Base-by-base conservation (phyloP, 2,888 invertebrate genomes). In the Acrocera orbiculus region DNA sequence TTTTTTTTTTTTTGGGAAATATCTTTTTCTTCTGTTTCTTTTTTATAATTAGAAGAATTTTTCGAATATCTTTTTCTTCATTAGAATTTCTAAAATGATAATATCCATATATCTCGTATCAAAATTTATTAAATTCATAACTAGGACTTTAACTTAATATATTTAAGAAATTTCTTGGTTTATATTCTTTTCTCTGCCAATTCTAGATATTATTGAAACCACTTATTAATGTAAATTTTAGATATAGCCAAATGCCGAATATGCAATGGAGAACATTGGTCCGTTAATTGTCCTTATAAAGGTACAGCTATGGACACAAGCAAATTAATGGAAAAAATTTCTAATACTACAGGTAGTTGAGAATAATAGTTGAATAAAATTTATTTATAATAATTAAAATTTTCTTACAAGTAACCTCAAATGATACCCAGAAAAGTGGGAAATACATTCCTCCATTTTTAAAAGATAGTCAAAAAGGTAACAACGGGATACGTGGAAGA, bases 181-280 rank as follows among this genome's bases (percentile, higher is more conserved):
- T n/a, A n/a, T n/a, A n/a, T n/a, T n/a, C n/a, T n/a, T n/a, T n/a
- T n/a, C n/a, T n/a, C n/a, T n/a, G n/a, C n/a, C n/a, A n/a, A n/a
- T n/a, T n/a, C n/a, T n/a, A n/a, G n/a, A n/a, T n/a, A n/a, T 16
- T 8, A 19, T 27, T 19, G 13, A 24, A n/a, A 14, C 22, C 24
- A 7, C 30, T 30, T 27, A 27, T 31, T 37, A 16, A 10, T 39
- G 5, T 31, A 14, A n/a, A n/a, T 28, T 40, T 27, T 22, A 43
- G 42, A 65, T 42, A 51, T 62, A 58, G 66, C 47, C 42, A 85
- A 82, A 54, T 92, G 92, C 52, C 74, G 90, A 59, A 81, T 76
- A 39, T 92, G 92, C 58, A 80, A 79, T 51, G 87, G 93, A 34
- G 95, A 95, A 54, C 98, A 98, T 68, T 98, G 95, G 93, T 93